Evolutionary conservation across 1,140 invertebrate genomes (phyloP), one percentile per base, ranked within the genome.

Genomic region (Drosophila ironensis): DNA sequence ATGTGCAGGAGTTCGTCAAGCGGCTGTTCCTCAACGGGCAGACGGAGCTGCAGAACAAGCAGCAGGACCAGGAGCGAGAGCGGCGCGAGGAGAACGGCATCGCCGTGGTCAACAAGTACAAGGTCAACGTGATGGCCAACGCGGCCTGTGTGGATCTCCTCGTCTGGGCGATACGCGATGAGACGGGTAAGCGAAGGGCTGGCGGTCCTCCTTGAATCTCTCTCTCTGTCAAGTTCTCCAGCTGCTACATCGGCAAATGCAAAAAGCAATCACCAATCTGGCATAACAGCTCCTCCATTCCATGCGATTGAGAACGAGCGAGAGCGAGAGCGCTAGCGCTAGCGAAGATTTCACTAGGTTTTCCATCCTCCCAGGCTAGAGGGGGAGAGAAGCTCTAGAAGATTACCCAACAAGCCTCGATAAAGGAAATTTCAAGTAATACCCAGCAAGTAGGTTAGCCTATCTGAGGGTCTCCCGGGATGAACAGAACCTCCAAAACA

Each of bases 141-240:
- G 97, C 98, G 2, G 97, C 97, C 9, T 99, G 98, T 90, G 96
- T 99, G 1, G 98, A 99, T 90, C 92, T 99, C 0, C 92, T 99
- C 2, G 97, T 99, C 20, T 99, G 98, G 98, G 97, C 98, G 7
- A 97, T 98, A 73, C 94, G 95, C 1, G 98, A 99, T 91, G 98
- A 99, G 92, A 96, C 96, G 78, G 97, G 98, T 98, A 91, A 91
- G 89, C 84, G 50, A 24, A 16, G 33, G 14, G 8, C 33, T 14
- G 30, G 4, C 1, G 3, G 30, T 14, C 11, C 24, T 14, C 11
- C 6, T 6, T 17, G 17, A 22, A 60, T 19, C 44, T 12, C 42
- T n/a, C 25, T 37, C 38, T 40, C 5, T 4, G 17, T 38, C 17
- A 35, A 35, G 5, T 3, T 22, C 20, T 59, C 17, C 42, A 45